Evolutionary conservation across 2,888 invertebrate species (phyloP), one percentile per base, ranked within the genome.

Genomic region (Lingula anatina): DNA sequence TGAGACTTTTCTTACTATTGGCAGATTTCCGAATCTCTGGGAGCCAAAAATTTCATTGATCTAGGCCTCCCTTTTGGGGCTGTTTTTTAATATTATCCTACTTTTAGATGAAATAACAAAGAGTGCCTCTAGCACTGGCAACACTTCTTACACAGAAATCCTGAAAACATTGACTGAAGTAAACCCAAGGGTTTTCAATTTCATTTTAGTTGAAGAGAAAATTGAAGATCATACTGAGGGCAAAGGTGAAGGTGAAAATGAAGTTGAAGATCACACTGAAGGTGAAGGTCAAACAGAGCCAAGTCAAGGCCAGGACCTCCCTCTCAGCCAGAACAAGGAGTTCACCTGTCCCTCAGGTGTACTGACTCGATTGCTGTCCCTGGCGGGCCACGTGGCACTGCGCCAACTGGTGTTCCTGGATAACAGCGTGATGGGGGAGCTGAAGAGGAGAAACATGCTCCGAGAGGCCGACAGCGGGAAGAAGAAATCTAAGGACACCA

Each of bases 331-430:
- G 38, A 4, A 5, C 15, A 20, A n/a, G 31, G 31, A 31, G 31
- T 31, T 31, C 31, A 31, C 31, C 9, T 31, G 31, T 31, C 31
- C 31, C 31, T 31, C 64, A 0, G 60, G 57, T 37, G 50, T 69
- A 28, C 76, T 71, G 73, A 67, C 81, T 9, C 78, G 82, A 45
- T 76, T 83, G 15, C 61, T 84, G 42, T 75, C 78, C 55, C 69
- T 87, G 21, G 76, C 88, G 49, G 93, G 93, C 3, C 88, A 89
- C 54, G 80, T 89, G 54, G 89, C 89, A 0, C 76, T 78, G 40
- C 85, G 86, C 59, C 86, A 90, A 68, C 83, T 91, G 71, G 84
- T 88, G 45, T 87, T 87, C 71, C 81, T 94, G 49, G 93, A 95
- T 66, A 85, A 86, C 26, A 83, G 82, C 57, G 84, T 93, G 3